Conservation (phyloP, 2,113 vertebrate genomes). For the Cyanoramphus novaezelandiae region DNA sequence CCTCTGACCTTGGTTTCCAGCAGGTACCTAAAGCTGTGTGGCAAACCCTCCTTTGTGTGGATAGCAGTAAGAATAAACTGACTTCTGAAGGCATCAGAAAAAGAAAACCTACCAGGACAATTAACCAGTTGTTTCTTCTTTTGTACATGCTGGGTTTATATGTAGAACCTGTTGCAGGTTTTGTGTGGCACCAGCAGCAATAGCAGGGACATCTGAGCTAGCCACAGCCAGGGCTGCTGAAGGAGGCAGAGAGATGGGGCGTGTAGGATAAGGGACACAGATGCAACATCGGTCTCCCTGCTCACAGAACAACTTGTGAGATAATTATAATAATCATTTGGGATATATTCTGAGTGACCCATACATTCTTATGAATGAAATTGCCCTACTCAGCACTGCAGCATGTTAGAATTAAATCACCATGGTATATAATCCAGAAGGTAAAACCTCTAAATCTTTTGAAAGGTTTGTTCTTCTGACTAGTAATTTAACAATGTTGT, state of each 20-base stretch:
- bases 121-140: background rate
- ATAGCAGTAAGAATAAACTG: background rate
- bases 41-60: background rate
- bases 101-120: background rate
- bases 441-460: slow-evolving; percentile 17
- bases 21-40: background rate
- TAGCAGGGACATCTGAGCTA: background rate
- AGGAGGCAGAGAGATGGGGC: background rate
- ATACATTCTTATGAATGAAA: slow-evolving; percentile 17
- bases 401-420: slow-evolving; percentile 6
- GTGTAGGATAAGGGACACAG: rapidly evolving
- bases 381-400: background rate
- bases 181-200: background rate
- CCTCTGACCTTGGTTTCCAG: background rate
- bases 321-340: background rate
- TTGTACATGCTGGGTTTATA: background rate
- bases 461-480: slow-evolving; percentile 21
- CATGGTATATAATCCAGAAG: background rate
- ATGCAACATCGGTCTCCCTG: background rate
- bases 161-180: background rate
- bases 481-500: slow-evolving; percentile 8
- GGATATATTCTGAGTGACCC: background rate
- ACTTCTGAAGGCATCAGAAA: background rate
- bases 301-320: background rate
- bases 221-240: background rate